Percentiles rank a stretch among this genome's conserved stretches.
phyloP scores from a whole-genome alignment of 2,797 vertebrate genomes.

The Adelosebastes latens region DNA sequence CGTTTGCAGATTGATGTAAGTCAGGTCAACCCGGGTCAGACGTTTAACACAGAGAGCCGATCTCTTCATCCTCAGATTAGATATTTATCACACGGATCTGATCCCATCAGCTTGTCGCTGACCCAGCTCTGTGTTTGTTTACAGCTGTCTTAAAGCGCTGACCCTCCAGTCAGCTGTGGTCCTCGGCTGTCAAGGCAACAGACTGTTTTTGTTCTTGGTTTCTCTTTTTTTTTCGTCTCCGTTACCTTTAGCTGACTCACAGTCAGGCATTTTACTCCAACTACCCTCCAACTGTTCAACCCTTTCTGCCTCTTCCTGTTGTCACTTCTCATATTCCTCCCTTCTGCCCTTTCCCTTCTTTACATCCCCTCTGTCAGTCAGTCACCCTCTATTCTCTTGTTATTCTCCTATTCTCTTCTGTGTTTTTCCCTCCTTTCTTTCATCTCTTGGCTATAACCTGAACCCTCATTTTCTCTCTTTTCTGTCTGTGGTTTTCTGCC shows the following conservation, averaged over 20 bases:
- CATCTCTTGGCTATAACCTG: not conserved
- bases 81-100: conserved; percentile 63
- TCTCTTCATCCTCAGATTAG: conserved; percentile 56
- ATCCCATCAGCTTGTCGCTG: conserved; percentile 58
- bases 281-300: not conserved
- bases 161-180: conserved; percentile 44
- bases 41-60: conserved; percentile 46
- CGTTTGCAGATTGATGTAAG: conserved; percentile 29
- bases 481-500: not conserved
- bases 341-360: not conserved
- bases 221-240: not conserved
- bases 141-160: conserved; percentile 57
- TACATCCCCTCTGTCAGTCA: not conserved
- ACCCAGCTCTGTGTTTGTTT: conserved; percentile 62
- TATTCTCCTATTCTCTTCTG: not conserved
- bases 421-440: not conserved
- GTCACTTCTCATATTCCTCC: not conserved
- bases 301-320: not conserved
- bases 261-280: not conserved
- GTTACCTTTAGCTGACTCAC: not conserved
- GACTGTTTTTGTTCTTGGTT: not conserved
- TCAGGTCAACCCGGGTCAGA: conserved; percentile 32
- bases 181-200: conserved; percentile 37
- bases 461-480: not conserved
- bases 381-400: not conserved